phyloP scores from a whole-genome alignment of 2,797 vertebrate species.

The Rhodeus uyekii region DNA sequence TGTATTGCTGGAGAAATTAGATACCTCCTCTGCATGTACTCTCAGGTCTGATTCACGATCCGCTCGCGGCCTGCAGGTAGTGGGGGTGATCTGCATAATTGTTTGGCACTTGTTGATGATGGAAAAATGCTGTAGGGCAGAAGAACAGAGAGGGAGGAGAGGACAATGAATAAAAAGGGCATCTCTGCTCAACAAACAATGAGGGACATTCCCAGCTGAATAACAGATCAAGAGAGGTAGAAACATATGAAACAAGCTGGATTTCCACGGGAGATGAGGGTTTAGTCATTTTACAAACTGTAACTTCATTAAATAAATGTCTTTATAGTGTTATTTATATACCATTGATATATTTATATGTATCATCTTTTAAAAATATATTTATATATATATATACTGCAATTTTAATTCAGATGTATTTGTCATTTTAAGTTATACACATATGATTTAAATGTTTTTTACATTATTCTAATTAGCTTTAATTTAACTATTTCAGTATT shows the following conservation, averaged over 20 bases:
- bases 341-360: no score
- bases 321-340: no score
- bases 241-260: background rate
- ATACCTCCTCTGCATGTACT: constrained; percentile 35
- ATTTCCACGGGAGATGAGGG: background rate
- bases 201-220: background rate
- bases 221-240: background rate
- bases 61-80: constrained; percentile 25
- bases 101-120: constrained; percentile 36
- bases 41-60: constrained; percentile 32
- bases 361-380: no score
- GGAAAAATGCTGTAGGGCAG: constrained; percentile 29
- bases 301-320: no score
- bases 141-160: constrained; percentile 22
- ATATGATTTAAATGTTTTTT: no score
- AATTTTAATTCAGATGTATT: no score
- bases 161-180: constrained; percentile 4
- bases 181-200: constrained; percentile 48
- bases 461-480: no score
- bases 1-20: constrained; percentile 3
- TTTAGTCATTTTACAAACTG: background rate
- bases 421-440: no score
- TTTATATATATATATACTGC: no score
- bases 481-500: no score
- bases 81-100: constrained; percentile 47